Conservation (phyloP, 2,888 invertebrate genomes). For the Dione vanillae region DNA sequence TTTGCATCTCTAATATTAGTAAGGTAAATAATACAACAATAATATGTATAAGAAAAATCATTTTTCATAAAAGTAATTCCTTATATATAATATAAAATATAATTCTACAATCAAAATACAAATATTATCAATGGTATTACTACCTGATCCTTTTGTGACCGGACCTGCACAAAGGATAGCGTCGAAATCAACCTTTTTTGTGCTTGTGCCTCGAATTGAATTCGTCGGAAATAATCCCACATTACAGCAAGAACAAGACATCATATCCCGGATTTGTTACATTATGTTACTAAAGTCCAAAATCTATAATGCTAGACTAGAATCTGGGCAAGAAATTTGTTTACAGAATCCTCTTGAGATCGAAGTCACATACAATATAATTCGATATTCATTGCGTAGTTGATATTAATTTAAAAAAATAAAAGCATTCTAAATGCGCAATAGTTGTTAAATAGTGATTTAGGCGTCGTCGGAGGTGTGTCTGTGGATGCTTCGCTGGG, state of each 20-base stretch:
- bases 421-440: conserved; percentile 33
- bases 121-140: conserved; percentile 22
- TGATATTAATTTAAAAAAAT: not conserved
- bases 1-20: no score
- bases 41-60: conserved; percentile 1
- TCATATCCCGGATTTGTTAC: conserved; percentile 60
- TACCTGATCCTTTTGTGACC: conserved; percentile 27
- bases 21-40: no score
- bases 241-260: conserved; percentile 35
- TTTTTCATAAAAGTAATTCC: not conserved
- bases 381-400: conserved; percentile 51
- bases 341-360: conserved; percentile 57
- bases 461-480: conserved; percentile 56
- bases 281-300: conserved; percentile 70
- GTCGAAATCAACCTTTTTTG: conserved; percentile 35
- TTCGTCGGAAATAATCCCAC: conserved; percentile 31
- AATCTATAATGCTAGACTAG: conserved; percentile 77
- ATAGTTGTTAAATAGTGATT: conserved; percentile 43
- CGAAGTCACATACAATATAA: conserved; percentile 45
- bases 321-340: conserved; percentile 72
- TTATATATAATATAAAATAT: conserved; percentile 10
- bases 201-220: conserved; percentile 29
- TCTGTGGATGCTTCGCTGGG: conserved; percentile 64
- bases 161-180: conserved; percentile 27
- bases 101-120: conserved; percentile 17